Percentiles rank a stretch among this genome's conserved stretches.
These are phyloP conservation scores for Drosophila sproati DNA, from an alignment of 1,140 invertebrate species.

Conservation along the genomic window DNA sequence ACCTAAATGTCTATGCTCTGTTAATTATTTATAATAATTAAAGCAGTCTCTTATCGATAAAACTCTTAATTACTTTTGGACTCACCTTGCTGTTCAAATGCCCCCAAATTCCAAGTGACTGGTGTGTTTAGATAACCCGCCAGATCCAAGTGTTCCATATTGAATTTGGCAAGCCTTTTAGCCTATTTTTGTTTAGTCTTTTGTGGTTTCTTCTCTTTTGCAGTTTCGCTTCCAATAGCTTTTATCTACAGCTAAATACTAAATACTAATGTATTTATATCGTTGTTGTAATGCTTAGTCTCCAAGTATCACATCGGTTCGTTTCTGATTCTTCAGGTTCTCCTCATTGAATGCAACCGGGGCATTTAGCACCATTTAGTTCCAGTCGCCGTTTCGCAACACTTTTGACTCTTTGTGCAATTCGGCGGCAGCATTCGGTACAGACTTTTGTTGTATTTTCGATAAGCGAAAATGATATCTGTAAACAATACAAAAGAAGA, in stretches of 20 bases:
- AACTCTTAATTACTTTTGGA: constrained; percentile 1
- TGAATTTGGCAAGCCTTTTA: constrained; percentile 54
- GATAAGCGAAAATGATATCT: constrained; percentile 79
- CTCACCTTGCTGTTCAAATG: constrained; percentile 80
- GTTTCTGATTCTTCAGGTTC: constrained; percentile 53
- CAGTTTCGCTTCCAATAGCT: not conserved
- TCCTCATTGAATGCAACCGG: constrained; percentile 60
- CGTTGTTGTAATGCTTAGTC: constrained; percentile 62
- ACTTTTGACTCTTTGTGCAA: constrained; percentile 52
- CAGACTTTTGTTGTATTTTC: constrained; percentile 72
- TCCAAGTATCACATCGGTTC: constrained; percentile 67
- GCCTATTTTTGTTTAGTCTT: constrained; percentile 18
- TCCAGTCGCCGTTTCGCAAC: constrained; percentile 52
- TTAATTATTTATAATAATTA: no score
- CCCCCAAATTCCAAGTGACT: constrained; percentile 64
- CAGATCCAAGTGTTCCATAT: constrained; percentile 80
- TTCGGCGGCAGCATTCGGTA: constrained; percentile 66
- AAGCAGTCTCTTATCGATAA: no score
- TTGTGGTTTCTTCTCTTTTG: constrained; percentile 1
- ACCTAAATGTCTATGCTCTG: no score
- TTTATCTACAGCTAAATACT: constrained; percentile 35
- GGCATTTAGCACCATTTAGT: constrained; percentile 45
- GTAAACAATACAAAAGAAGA: constrained; percentile 25
- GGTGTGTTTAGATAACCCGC: constrained; percentile 68
- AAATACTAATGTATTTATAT: constrained; percentile 43